Percentiles rank a stretch among this genome's conserved stretches.
phyloP scores from a whole-genome alignment of 2,797 vertebrate genomes.

The Mergus octosetaceus region DNA sequence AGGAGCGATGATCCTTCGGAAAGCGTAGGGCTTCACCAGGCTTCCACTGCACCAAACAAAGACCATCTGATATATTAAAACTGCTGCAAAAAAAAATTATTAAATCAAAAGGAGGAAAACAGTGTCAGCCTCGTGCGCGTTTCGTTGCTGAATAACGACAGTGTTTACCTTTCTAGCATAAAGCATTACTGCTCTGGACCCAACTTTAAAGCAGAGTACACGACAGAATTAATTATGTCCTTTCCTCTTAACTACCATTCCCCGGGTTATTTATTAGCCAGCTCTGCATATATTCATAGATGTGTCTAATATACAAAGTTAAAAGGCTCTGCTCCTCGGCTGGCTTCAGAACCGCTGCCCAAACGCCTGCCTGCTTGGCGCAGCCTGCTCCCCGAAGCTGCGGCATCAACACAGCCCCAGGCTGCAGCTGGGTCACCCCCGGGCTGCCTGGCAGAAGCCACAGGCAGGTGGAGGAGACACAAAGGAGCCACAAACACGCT shows the following conservation, averaged over 20 bases:
- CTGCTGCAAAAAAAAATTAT: constrained; percentile 14
- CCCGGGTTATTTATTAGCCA: constrained; percentile 60
- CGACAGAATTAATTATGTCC: constrained; percentile 62
- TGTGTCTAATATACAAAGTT: not conserved
- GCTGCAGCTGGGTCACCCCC: not conserved
- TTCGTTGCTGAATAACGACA: constrained; percentile 51
- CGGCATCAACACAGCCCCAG: not conserved
- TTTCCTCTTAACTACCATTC: constrained; percentile 58
- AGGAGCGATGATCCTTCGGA: constrained; percentile 2
- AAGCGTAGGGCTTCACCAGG: constrained; percentile 22
- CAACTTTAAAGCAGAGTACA: constrained; percentile 59
- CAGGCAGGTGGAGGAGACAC: not conserved
- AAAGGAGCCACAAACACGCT: not conserved
- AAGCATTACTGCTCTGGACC: constrained; percentile 52
- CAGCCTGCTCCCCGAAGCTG: not conserved
- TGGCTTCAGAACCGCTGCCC: constrained; percentile 7
- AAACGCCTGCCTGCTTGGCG: not conserved
- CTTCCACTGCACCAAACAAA: constrained; percentile 6
- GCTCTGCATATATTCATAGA: constrained; percentile 17
- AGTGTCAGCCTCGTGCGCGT: not conserved
- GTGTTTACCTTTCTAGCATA: constrained; percentile 68
- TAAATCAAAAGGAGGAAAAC: constrained; percentile 65
- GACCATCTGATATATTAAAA: not conserved
- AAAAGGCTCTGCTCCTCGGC: not conserved
- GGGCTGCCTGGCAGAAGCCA: not conserved